phyloP scores from a whole-genome alignment of 2,113 vertebrate species.

The Meles meles region DNA sequence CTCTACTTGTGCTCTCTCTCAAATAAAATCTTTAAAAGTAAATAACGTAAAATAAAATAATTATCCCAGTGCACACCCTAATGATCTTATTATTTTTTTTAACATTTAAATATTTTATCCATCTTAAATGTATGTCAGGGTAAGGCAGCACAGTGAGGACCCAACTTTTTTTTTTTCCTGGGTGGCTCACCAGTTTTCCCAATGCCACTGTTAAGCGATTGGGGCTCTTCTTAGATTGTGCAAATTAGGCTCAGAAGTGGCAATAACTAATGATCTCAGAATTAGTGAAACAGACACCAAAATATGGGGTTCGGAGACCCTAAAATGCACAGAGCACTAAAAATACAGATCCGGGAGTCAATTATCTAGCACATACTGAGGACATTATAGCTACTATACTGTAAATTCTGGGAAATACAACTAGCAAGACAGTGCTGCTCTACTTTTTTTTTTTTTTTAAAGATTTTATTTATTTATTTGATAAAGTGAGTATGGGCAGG shows the following conservation, averaged over 20 bases:
- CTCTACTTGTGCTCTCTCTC: no score
- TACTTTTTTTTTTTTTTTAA: neutral
- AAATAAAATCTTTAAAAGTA: no score
- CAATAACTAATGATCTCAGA: neutral
- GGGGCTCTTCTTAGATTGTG: neutral
- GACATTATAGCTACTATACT: neutral
- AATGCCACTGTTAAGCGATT: neutral
- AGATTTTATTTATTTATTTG: no score
- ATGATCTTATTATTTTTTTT: neutral
- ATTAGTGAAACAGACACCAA: neutral
- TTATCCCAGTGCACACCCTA: neutral
- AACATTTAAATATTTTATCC: conserved; percentile 18
- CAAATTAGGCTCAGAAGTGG: neutral
- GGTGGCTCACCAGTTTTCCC: neutral
- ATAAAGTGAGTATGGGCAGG: no score
- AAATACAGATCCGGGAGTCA: neutral
- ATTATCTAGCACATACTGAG: neutral
- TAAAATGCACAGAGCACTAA: neutral
- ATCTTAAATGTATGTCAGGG: neutral
- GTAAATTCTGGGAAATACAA: neutral
- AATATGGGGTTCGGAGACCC: neutral
- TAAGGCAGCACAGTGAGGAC: neutral
- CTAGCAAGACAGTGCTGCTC: neutral
- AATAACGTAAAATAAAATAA: neutral
- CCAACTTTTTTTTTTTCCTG: neutral